A percentile compares a stretch with the other conserved stretches of the same genome.
phyloP scores from a whole-genome alignment of 2,113 vertebrate genomes.

The Xenopus laevis region DNA sequence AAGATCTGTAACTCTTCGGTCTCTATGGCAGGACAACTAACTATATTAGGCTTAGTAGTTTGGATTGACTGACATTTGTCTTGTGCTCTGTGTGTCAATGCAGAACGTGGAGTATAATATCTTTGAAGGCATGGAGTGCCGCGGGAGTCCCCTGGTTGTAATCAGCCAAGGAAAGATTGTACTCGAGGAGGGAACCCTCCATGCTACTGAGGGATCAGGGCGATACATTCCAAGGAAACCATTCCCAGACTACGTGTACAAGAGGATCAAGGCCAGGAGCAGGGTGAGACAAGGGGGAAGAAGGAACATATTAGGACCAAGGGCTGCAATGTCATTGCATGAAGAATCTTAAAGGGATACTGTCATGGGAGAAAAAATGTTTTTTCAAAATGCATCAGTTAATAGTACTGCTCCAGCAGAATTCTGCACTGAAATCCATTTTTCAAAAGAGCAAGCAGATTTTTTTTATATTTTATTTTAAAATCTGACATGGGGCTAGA shows the following conservation, averaged over 20 bases:
- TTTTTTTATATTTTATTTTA: no score
- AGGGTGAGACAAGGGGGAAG: slow-evolving; percentile 65
- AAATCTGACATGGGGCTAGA: no score
- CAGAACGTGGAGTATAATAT: slow-evolving; percentile 97
- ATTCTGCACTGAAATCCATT: no score
- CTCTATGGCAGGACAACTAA: neutral
- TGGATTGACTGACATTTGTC: no score
- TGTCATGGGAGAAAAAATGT: no score
- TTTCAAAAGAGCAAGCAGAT: no score
- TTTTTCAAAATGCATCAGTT: no score
- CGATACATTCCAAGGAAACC: slow-evolving; percentile 89
- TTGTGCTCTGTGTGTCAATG: neutral
- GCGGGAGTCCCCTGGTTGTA: slow-evolving; percentile 89
- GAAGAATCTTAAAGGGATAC: no score
- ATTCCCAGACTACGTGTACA: slow-evolving; percentile 94
- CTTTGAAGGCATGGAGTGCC: slow-evolving; percentile 93
- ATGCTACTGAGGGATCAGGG: slow-evolving; percentile 86
- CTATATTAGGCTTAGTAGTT: no score
- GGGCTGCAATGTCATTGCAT: no score
- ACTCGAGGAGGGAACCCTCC: slow-evolving; percentile 86
- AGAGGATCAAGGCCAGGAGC: slow-evolving; percentile 96
- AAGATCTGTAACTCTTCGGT: neutral
- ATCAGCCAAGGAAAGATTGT: slow-evolving; percentile 98
- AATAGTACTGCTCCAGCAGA: no score
- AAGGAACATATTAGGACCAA: neutral